phyloP scores from a whole-genome alignment of 2,113 vertebrate species.

The Sclerurus mexicanus region DNA sequence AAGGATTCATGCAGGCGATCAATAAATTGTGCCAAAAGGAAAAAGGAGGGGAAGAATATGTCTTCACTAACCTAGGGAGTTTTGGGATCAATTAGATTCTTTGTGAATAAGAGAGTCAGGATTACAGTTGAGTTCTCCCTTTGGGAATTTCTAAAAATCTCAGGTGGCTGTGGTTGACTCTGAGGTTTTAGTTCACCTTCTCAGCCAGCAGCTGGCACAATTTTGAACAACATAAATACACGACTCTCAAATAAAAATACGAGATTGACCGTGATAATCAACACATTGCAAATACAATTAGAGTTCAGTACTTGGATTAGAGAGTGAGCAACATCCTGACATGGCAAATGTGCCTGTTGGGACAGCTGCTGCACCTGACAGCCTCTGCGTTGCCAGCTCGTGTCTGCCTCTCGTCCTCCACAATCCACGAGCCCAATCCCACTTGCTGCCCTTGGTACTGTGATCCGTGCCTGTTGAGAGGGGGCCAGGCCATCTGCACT shows the following conservation, averaged over 20 bases:
- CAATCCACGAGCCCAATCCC: neutral
- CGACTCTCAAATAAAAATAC: neutral
- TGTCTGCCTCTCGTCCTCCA: neutral
- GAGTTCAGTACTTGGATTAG: neutral
- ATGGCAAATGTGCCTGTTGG: neutral
- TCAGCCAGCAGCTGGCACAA: neutral
- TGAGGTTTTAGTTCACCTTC: neutral
- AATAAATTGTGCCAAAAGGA: neutral
- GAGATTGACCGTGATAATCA: neutral
- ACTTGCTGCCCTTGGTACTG: neutral
- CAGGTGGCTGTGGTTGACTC: neutral
- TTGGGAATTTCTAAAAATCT: neutral
- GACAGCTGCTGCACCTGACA: neutral
- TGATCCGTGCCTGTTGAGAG: neutral
- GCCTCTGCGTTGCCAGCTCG: neutral
- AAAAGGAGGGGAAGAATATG: neutral
- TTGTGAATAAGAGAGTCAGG: neutral
- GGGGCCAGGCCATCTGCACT: slow-evolving; percentile 42
- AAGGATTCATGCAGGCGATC: neutral
- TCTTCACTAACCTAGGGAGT: neutral
- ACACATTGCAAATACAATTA: neutral
- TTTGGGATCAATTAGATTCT: neutral
- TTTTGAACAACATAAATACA: neutral
- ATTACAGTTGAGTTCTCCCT: neutral
- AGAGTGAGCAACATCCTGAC: neutral